Percentiles rank a stretch among this genome's conserved stretches.
phyloP scores from a whole-genome alignment of 1,140 invertebrate genomes.

The Mamestra configurata region DNA sequence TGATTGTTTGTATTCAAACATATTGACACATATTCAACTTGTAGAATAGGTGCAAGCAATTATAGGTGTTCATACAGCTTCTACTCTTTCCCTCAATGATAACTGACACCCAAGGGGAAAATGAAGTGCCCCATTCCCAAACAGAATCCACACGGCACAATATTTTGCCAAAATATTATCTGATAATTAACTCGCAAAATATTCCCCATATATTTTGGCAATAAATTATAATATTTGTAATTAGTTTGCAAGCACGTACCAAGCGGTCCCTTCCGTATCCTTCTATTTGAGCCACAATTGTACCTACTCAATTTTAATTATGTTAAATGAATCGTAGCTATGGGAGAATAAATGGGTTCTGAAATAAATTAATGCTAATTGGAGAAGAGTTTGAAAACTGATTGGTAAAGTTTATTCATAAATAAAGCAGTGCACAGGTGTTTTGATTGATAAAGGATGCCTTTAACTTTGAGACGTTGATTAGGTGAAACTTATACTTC shows the following conservation, averaged over 20 bases:
- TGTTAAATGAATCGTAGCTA: background rate
- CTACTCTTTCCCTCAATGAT: background rate
- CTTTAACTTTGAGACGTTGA: background rate
- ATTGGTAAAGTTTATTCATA: slow-evolving; percentile 11
- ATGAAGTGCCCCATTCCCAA: background rate
- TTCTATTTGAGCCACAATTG: slow-evolving; percentile 10
- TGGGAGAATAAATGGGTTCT: background rate
- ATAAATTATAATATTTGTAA: slow-evolving; percentile 51
- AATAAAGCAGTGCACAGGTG: background rate
- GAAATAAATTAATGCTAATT: background rate
- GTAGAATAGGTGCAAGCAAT: background rate
- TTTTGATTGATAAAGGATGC: background rate
- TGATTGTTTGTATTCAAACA: no score
- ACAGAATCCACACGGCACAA: background rate
- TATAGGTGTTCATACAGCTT: background rate
- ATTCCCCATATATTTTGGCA: slow-evolving; percentile 29
- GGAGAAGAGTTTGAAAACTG: slow-evolving; percentile 1
- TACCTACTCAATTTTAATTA: slow-evolving; percentile 45
- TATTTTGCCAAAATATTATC: slow-evolving; percentile 25
- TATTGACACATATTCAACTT: background rate
- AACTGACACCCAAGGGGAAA: slow-evolving; percentile 24
- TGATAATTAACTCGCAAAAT: slow-evolving; percentile 32
- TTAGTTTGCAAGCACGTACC: slow-evolving; percentile 46
- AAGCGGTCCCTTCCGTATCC: slow-evolving; percentile 10
- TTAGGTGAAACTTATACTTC: no score